Evolutionary conservation across 2,797 vertebrate species (phyloP), one percentile per base, ranked within the genome.

Genomic region (Gallinago nigripennis): DNA sequence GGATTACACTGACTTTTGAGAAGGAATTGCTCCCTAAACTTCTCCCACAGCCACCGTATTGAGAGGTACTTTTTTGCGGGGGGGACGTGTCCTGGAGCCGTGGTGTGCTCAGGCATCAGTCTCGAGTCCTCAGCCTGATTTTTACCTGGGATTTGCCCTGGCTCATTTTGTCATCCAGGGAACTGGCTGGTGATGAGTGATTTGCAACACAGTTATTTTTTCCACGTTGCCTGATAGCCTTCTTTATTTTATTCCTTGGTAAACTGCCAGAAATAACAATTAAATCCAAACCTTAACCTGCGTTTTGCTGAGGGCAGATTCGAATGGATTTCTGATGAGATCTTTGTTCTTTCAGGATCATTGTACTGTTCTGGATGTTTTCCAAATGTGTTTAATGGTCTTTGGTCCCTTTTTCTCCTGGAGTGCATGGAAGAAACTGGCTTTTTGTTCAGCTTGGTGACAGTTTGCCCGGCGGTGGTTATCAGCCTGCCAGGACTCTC

Each of bases 231-330:
- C 58, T 1, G 14, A 54, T 88, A 78, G 53, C 71, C 1, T 1
- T 17, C 78, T 90, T 95, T 91, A 68, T 92, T 90, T 91, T 88
- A 71, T 18, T 95, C 58, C 65, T 90, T 95, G 95, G 77, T 90
- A 31, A 39, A 8, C 51, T 92, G 80, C 93, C 90, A 95, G 73
- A 88, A 94, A 76, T 86, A 94, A 83, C 88, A 95, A 77, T 91
- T 93, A 77, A 87, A 86, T 81, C 45, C 30, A 73, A 64, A 75
- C 66, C 80, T 90, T 94, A 76, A 95, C 79, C 76, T 88, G 88
- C 2, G 6, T 94, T 92, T 95, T 91, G 72, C 35, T 92, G 79
- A 88, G 61, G 91, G 77, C 37, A 82, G 50, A 94, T 91, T 83
- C 81, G 41, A 88, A 65, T 54, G 46, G 69, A 75, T 83, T 96